Conservation (phyloP, 2,797 vertebrate genomes). For the Alectoris magna region DNA sequence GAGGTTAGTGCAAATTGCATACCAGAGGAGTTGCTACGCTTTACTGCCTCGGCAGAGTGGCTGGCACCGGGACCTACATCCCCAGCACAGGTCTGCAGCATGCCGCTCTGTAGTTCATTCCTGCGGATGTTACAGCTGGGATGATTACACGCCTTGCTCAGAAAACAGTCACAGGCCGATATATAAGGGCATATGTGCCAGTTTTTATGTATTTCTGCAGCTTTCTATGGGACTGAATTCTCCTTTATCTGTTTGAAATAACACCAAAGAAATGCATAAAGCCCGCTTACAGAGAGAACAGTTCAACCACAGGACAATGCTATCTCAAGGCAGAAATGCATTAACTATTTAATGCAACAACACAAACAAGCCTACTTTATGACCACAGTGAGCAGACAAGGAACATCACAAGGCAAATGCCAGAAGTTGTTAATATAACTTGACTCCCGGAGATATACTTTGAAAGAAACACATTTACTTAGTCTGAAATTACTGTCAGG, state of each 20-base stretch:
- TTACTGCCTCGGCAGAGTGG: background rate
- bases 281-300: background rate
- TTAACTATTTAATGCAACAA: constrained; percentile 39
- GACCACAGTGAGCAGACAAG: background rate
- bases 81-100: background rate
- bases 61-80: background rate
- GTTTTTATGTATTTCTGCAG: constrained; percentile 21
- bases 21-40: background rate
- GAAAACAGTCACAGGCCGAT: constrained; percentile 38
- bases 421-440: background rate
- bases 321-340: constrained; percentile 44
- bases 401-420: background rate
- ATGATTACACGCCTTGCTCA: constrained; percentile 26
- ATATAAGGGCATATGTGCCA: background rate
- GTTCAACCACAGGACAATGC: constrained; percentile 15
- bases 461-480: background rate
- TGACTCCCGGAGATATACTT: background rate
- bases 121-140: background rate
- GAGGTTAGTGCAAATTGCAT: background rate
- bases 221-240: constrained; percentile 28
- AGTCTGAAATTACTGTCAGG: background rate
- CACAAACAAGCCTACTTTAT: background rate
- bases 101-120: background rate
- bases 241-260: constrained; percentile 40
- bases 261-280: constrained; percentile 4